Conservation (phyloP, 2,888 invertebrate genomes). For the Hylaea fasciaria region DNA sequence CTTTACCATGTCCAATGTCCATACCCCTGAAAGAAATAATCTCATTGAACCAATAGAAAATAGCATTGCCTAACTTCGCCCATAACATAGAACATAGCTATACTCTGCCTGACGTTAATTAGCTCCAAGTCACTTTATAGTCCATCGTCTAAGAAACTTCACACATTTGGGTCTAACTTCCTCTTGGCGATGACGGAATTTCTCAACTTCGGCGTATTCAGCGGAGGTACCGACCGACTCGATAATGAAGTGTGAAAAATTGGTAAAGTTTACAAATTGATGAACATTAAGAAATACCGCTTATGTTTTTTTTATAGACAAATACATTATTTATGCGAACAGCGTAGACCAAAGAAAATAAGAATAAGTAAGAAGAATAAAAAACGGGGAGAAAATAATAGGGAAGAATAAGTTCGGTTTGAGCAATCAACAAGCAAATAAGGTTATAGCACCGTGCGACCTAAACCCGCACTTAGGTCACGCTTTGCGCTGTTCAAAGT, state of each 20-base stretch:
- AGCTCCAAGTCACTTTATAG: constrained; percentile 26
- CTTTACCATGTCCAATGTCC: too few species aligned
- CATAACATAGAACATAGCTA: constrained; percentile 12
- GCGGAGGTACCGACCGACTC: constrained; percentile 1
- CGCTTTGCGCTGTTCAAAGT: too few species aligned
- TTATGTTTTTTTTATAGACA: background rate
- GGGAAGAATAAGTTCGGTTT: too few species aligned
- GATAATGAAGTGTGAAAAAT: constrained; percentile 25
- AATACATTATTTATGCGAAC: too few species aligned
- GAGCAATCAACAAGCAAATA: too few species aligned
- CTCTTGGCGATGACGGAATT: constrained; percentile 18
- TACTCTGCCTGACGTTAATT: constrained; percentile 25
- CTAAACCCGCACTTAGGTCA: too few species aligned
- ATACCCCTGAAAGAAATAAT: background rate
- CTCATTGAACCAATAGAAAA: background rate
- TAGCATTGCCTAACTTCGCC: constrained; percentile 10
- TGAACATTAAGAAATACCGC: constrained; percentile 1
- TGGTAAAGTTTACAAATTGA: constrained; percentile 11
- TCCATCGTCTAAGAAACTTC: constrained; percentile 26
- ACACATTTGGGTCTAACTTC: constrained; percentile 28
- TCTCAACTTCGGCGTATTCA: constrained; percentile 15
- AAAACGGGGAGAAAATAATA: too few species aligned
- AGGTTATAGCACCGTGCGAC: too few species aligned
- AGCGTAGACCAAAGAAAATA: too few species aligned
- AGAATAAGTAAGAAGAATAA: too few species aligned